Evolutionary conservation across 2,113 vertebrate genomes (phyloP).

Genomic region (Entomyzon cyanotis): DNA sequence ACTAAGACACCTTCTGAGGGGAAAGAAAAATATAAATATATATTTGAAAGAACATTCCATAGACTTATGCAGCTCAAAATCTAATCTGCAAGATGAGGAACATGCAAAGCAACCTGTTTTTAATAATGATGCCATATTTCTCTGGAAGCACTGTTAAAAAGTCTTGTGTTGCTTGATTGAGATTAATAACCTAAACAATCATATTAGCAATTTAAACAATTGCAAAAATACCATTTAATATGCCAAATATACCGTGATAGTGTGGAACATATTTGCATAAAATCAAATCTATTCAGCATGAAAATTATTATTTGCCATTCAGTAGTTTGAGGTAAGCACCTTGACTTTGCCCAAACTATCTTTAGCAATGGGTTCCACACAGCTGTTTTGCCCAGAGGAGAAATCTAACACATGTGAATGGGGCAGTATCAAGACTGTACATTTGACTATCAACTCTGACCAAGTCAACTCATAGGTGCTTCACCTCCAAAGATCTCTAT

Average conservation of each 20-base stretch:
- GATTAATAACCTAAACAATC: not conserved
- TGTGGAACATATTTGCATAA: not conserved
- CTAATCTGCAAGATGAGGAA: not conserved
- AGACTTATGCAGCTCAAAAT: not conserved
- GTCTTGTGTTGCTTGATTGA: not conserved
- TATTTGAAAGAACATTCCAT: not conserved
- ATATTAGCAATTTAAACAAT: not conserved
- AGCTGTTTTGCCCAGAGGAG: not conserved
- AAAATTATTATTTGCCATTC: not conserved
- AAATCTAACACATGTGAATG: not conserved
- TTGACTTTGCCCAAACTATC: not conserved
- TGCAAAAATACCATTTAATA: not conserved
- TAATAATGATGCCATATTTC: not conserved
- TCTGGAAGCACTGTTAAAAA: not conserved
- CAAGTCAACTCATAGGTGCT: not conserved
- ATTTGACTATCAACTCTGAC: not conserved
- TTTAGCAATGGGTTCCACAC: not conserved
- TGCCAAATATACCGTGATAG: not conserved
- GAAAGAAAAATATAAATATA: not conserved
- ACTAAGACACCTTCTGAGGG: not conserved
- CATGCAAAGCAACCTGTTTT: not conserved
- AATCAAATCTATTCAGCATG: not conserved
- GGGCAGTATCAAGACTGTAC: not conserved
- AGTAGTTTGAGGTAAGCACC: not conserved
- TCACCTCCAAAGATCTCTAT: not conserved